phyloP scores from a whole-genome alignment of 2,888 invertebrate species.

The Erebia ligea region DNA sequence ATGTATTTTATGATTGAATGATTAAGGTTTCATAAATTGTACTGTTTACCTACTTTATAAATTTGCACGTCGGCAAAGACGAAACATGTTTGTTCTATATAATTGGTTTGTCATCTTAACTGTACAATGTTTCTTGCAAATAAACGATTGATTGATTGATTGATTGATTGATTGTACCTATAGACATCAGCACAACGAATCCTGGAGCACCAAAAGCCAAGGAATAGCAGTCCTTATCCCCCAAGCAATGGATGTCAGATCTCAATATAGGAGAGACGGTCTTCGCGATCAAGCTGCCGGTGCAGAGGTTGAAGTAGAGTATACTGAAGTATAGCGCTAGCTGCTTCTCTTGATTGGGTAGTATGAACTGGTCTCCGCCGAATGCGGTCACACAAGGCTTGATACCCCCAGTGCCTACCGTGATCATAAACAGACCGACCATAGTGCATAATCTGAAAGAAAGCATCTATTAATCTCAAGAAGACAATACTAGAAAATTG shows the following conservation, averaged over 20 bases:
- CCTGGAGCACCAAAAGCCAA: conserved; percentile 91
- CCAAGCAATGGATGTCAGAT: conserved; percentile 86
- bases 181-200: conserved; percentile 86
- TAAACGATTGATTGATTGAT: too few relatives aligned
- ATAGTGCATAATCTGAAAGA: conserved; percentile 83
- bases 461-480: background rate
- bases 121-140: too few relatives aligned
- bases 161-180: too few relatives aligned
- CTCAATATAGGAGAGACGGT: conserved; percentile 89
- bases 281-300: conserved; percentile 89
- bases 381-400: conserved; percentile 93
- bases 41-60: too few relatives aligned
- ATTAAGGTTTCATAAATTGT: too few relatives aligned
- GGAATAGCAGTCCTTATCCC: conserved; percentile 86
- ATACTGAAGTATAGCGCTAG: conserved; percentile 89
- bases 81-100: too few relatives aligned
- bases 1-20: too few relatives aligned
- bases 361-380: conserved; percentile 90
- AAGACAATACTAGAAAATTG: too few relatives aligned
- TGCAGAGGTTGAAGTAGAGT: conserved; percentile 87
- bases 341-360: conserved; percentile 85
- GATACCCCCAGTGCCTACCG: conserved; percentile 91
- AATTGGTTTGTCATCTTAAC: too few relatives aligned
- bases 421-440: conserved; percentile 87
- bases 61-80: too few relatives aligned